These are phyloP conservation scores for Drosophila paulistorum DNA, from an alignment of 1,140 invertebrate species.

Conservation along the genomic window DNA sequence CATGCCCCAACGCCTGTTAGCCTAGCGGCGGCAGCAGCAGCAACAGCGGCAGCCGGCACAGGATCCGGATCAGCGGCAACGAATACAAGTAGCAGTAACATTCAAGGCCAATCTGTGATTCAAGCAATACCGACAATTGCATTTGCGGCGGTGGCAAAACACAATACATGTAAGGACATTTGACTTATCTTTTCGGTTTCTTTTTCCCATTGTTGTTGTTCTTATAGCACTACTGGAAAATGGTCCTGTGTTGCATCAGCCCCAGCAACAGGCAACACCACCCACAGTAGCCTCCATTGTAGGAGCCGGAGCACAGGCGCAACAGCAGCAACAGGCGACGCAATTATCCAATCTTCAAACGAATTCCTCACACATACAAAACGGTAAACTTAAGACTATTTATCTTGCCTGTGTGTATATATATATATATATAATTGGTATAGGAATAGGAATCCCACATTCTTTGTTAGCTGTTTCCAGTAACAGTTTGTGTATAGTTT, in stretches of 20 bases:
- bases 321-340: slow-evolving; percentile 60
- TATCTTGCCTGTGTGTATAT: too few species aligned
- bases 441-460: too few species aligned
- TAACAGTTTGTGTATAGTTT: too few species aligned
- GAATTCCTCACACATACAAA: slow-evolving; percentile 82
- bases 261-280: slow-evolving; percentile 42
- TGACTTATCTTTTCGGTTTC: not conserved
- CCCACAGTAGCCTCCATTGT: slow-evolving; percentile 72
- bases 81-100: slow-evolving; percentile 56
- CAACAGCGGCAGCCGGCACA: slow-evolving; percentile 18
- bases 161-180: slow-evolving; percentile 77
- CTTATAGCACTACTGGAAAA: slow-evolving; percentile 82
- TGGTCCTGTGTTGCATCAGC: slow-evolving; percentile 68
- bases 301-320: slow-evolving; percentile 53
- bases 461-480: too few species aligned
- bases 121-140: slow-evolving; percentile 82
- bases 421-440: too few species aligned
- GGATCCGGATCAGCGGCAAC: slow-evolving; percentile 34
- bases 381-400: slow-evolving; percentile 49
- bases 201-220: not conserved
- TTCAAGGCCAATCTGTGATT: slow-evolving; percentile 83
- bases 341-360: slow-evolving; percentile 82
- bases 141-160: slow-evolving; percentile 83
- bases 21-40: slow-evolving; percentile 31
- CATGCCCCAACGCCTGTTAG: slow-evolving; percentile 69